phyloP scores from a whole-genome alignment of 2,797 vertebrate species.

The Sebastes melanostomus region DNA sequence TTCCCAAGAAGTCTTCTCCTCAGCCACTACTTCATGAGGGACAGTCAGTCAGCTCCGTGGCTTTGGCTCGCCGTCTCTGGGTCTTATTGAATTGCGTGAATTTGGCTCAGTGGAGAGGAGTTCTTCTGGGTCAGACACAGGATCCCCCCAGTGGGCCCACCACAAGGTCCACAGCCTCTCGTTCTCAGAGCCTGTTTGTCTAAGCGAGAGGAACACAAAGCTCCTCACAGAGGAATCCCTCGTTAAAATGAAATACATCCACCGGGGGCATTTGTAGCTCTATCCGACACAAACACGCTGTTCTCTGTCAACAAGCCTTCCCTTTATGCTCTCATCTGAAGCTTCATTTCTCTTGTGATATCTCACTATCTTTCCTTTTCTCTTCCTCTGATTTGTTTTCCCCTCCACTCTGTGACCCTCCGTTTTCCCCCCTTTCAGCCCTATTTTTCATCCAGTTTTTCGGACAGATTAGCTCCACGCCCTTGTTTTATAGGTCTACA shows the following conservation, averaged over 20 bases:
- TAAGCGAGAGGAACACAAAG: conserved; percentile 66
- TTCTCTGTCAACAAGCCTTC: conserved; percentile 45
- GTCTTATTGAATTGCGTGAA: conserved; percentile 25
- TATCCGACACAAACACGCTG: conserved; percentile 34
- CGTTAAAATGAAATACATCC: conserved; percentile 69
- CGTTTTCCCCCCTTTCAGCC: not conserved
- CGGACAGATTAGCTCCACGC: conserved; percentile 64
- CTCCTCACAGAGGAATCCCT: conserved; percentile 50
- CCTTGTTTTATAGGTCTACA: conserved; percentile 63
- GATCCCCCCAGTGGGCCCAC: conserved; percentile 63
- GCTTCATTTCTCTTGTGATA: conserved; percentile 17
- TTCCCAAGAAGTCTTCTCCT: not conserved
- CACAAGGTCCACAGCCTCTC: conserved; percentile 40
- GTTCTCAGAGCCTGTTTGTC: conserved; percentile 70
- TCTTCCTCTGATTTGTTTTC: not conserved
- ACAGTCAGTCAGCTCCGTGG: conserved; percentile 27
- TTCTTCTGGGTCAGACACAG: conserved; percentile 64
- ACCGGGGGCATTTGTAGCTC: conserved; percentile 44
- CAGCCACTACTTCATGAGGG: not conserved
- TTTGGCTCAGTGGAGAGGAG: conserved; percentile 51
- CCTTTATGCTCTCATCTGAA: conserved; percentile 19
- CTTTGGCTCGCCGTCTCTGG: conserved; percentile 41
- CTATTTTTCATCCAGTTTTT: conserved; percentile 37
- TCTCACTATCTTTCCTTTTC: conserved; percentile 15
- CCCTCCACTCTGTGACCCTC: conserved; percentile 24